Percentiles rank a stretch among this genome's conserved stretches.
Conservation (phyloP, 2,113 vertebrate genomes). For the Thunnus thynnus region DNA sequence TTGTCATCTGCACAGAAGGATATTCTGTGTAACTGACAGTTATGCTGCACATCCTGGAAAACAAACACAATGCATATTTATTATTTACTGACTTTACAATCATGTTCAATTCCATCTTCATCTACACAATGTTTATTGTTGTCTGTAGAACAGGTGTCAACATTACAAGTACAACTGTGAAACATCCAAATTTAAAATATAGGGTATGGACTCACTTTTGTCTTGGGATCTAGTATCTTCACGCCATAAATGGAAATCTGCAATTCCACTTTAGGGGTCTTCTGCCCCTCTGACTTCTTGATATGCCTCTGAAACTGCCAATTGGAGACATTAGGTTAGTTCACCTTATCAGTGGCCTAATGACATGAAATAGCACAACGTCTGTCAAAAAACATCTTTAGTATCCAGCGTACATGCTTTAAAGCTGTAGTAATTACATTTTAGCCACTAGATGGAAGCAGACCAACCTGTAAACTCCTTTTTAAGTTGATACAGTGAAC, state of each 20-base stretch:
- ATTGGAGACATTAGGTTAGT: not conserved
- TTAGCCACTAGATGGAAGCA: not conserved
- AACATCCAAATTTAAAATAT: too few relatives aligned
- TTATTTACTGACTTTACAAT: not conserved
- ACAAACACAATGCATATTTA: slow-evolving; percentile 39
- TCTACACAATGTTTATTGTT: not conserved
- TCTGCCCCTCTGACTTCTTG: slow-evolving; percentile 98
- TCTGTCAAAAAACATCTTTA: too few relatives aligned
- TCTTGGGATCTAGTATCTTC: slow-evolving; percentile 96
- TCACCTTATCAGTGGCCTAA: too few relatives aligned
- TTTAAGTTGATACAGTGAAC: not conserved
- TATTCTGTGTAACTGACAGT: slow-evolving; percentile 98
- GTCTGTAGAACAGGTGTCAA: not conserved
- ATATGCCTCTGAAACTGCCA: slow-evolving; percentile 97
- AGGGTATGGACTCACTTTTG: slow-evolving; percentile 88
- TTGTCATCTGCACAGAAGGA: slow-evolving; percentile 99
- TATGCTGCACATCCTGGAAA: slow-evolving; percentile 94
- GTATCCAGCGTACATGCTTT: not conserved
- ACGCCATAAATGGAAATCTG: slow-evolving; percentile 99
- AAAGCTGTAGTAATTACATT: not conserved
- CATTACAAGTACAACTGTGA: too few relatives aligned
- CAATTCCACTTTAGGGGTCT: slow-evolving; percentile 95
- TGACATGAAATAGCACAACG: too few relatives aligned
- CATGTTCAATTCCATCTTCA: not conserved
- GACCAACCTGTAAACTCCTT: too few relatives aligned